Base-by-base conservation (phyloP, 2,888 invertebrate genomes). In the Nymphalis polychloros region DNA sequence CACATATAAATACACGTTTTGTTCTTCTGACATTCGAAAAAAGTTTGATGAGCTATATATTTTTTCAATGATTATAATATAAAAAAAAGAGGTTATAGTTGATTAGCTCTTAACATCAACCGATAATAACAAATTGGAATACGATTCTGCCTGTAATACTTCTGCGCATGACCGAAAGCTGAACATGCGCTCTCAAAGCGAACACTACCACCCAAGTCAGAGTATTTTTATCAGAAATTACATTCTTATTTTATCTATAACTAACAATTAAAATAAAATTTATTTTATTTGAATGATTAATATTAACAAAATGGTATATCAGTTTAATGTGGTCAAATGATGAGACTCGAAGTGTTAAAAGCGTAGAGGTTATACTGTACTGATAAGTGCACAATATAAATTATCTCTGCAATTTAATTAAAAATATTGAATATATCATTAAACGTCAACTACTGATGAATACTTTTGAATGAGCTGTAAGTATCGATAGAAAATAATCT, bases 161-260 rank as follows among this genome's bases (percentile, higher is more conserved):
- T 69, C 8, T 77, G 83, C 85, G 85, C 85, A 84, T 76, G 84
- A 61, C 74, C 10, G 48, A 0, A 64, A 53, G 46, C 35, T 27
- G 20, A 70, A n/a, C 85, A 79, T 84, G 85, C 85, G 85, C 81
- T 64, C 46, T 64, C 5, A 46, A 57, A 46, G 52, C 73, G 41
- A 68, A 68, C 70, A 72, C 73, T 74, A 72, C 74, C 76, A 78
- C 75, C 77, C 78, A 72, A 57, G 73, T 62, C 72, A 74, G 74
- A 80, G 78, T 83, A 79, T 81, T 81, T 79, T 82, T 75, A 75
- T 76, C 27, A 57, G n/a, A 50, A 19, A 55, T 57, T 41, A 67
- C 50, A 41, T 46, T 67, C 31, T 50, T 52, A 57, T 27, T 62
- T 27, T 8, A 48, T 52, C 46, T 46, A 52, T 8, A 19, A 53